Evolutionary conservation across 2,113 vertebrate genomes (phyloP).

Genomic region (Ictalurus furcatus): DNA sequence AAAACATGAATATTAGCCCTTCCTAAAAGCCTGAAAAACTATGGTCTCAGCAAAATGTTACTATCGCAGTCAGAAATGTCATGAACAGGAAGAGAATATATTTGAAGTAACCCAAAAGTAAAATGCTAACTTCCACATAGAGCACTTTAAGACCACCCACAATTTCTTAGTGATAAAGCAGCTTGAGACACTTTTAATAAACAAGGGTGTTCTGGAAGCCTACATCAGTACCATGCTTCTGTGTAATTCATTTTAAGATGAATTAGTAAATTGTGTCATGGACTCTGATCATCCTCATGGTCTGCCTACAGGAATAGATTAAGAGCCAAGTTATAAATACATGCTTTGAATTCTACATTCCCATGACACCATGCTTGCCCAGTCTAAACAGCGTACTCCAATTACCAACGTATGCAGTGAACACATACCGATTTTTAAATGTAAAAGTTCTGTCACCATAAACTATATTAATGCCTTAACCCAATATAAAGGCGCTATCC

Average conservation of each 20-base stretch:
- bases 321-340: constrained; percentile 43
- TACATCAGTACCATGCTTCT: background rate
- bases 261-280: constrained; percentile 14
- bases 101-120: background rate
- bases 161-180: background rate
- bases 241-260: constrained; percentile 32
- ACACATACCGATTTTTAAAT: background rate
- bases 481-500: background rate
- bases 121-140: background rate
- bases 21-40: background rate
- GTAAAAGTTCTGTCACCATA: background rate
- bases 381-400: constrained; percentile 49
- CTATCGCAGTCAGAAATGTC: background rate
- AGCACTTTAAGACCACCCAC: background rate
- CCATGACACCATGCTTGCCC: constrained; percentile 34
- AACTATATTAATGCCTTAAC: background rate
- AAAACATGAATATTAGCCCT: background rate
- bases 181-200: background rate
- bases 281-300: constrained; percentile 26
- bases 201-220: constrained; percentile 9
- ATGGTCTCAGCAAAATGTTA: background rate
- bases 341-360: constrained; percentile 36
- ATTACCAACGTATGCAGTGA: constrained; percentile 33
- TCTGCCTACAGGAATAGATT: constrained; percentile 45
- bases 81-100: background rate